Base-by-base conservation (phyloP, 53 echinoderm and acorn worm species). In the Paelopatides confundens region DNA sequence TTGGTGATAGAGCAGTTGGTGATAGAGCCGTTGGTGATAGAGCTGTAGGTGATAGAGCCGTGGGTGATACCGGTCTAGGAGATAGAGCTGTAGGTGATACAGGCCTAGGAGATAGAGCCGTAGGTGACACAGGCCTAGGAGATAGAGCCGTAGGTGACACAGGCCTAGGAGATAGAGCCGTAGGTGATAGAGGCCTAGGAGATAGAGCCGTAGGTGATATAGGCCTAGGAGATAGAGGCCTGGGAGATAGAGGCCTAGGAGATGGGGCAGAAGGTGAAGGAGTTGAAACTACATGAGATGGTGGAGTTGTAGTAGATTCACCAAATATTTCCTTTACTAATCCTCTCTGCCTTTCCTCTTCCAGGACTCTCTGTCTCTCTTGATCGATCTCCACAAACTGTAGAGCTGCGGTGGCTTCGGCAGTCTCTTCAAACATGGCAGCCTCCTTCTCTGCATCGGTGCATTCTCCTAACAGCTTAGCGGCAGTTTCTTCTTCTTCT, bases 351-450 rank as follows among this genome's bases (percentile, higher is more conserved):
- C 79, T 79, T 53, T 79, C 30, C 53, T 79, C 79, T 52, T 48
- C 79, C 17, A 79, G 79, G 28, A 28, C 79, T 33, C 79, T 50
- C 34, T 79, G 79, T 31, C 79, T 79, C 79, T 79, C 50, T 26
- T 76, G 76, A 23, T 76, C 76, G 12, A 79, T 79, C 51, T 79
- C 79, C 26, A 79, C 79, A 31, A 79, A 51, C 32, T 52, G 63
- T 10, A 83, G 46, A 53, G 68, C 46, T 48, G 48, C 82, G 14
- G 82, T 71, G 37, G 76, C 87, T 35, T 88, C 66, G 1, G 48
- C 88, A 48, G 81, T 62, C 30, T 88, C 62, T 54, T 86, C 71
- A 30, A 71, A 36, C 49, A 65, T 71, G 35, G 71, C 86, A 50
- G 76, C 49, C 43, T 40, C 62, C 38, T 87, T 87, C 48, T 76